Conservation (phyloP, 2,888 invertebrate genomes). For the Amphipyra berbera region DNA sequence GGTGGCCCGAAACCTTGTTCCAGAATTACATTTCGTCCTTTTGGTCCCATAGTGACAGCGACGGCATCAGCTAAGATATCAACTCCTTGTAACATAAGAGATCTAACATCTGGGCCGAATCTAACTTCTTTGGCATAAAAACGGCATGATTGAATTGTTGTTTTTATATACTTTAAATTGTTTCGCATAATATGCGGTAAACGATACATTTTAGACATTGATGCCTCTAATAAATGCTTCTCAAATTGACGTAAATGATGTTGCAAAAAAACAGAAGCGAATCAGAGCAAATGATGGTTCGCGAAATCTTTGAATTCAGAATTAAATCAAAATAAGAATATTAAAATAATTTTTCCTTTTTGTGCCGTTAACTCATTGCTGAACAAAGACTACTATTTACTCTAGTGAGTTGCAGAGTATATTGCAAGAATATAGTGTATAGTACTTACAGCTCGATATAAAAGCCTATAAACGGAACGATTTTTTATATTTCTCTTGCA, state of each 20-base stretch:
- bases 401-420: too few relatives aligned
- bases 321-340: constrained; percentile 23
- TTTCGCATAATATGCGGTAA: constrained; percentile 46
- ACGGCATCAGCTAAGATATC: constrained; percentile 99
- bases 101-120: constrained; percentile 98
- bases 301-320: constrained; percentile 46
- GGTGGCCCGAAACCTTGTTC: constrained; percentile 99
- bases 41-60: constrained; percentile 99
- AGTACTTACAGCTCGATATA: too few relatives aligned
- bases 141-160: constrained; percentile 47
- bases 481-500: too few relatives aligned
- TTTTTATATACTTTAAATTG: constrained; percentile 45
- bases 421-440: too few relatives aligned
- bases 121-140: constrained; percentile 97
- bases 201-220: constrained; percentile 65
- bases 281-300: constrained; percentile 21
- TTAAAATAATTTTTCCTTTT: neutral
- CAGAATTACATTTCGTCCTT: constrained; percentile 99
- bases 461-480: too few relatives aligned
- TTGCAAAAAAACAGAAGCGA: constrained; percentile 36
- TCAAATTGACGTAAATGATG: constrained; percentile 27
- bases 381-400: too few relatives aligned
- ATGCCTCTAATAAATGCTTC: constrained; percentile 2
- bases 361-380: neutral
- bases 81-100: constrained; percentile 98